Evolutionary conservation across 2,888 invertebrate genomes (phyloP).

Genomic region (Boloria euphrosyne): DNA sequence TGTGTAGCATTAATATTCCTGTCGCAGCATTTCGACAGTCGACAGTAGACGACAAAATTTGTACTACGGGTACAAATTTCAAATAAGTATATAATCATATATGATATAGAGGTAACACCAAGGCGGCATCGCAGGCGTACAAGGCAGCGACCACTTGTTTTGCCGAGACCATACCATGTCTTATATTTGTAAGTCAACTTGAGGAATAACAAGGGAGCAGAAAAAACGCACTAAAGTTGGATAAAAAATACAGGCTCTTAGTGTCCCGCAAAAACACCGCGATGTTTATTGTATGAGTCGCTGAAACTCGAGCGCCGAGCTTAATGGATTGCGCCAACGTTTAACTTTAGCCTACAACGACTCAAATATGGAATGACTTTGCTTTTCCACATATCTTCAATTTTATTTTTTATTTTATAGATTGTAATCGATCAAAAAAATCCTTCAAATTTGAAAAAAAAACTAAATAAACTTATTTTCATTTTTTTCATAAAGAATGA

Average conservation of each 20-base stretch:
- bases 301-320: constrained; percentile 77
- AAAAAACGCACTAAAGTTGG: constrained; percentile 54
- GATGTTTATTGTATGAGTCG: constrained; percentile 80
- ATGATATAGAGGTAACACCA: not conserved
- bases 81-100: not conserved
- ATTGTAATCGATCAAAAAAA: not conserved
- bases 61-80: not conserved
- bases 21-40: too few relatives aligned
- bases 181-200: constrained; percentile 38
- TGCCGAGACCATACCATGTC: constrained; percentile 22
- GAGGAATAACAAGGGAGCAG: constrained; percentile 34
- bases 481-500: too few relatives aligned
- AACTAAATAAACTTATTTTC: too few relatives aligned
- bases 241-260: constrained; percentile 59
- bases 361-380: constrained; percentile 30
- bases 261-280: constrained; percentile 58
- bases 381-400: constrained; percentile 19
- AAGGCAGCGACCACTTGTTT: constrained; percentile 14
- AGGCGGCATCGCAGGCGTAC: not conserved
- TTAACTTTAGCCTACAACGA: constrained; percentile 24
- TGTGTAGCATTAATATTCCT: too few relatives aligned
- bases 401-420: constrained; percentile 2
- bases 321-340: constrained; percentile 67
- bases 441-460: too few relatives aligned
- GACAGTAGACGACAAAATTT: too few relatives aligned